phyloP scores from a whole-genome alignment of 2,113 vertebrate species.

The Crypturellus undulatus region DNA sequence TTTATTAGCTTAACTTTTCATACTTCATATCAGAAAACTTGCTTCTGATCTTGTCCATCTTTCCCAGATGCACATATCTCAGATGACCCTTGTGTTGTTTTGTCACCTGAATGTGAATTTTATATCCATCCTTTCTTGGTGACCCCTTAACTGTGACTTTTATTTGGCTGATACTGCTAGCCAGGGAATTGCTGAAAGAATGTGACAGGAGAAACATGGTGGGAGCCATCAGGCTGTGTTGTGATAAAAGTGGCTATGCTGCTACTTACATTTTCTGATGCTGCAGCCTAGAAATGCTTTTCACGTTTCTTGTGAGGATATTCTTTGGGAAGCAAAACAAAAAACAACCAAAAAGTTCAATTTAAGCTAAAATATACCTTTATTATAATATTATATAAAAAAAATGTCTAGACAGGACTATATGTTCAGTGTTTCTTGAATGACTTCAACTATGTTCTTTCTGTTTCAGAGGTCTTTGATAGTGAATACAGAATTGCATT shows the following conservation, averaged over 20 bases:
- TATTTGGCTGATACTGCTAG: background rate
- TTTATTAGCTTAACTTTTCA: background rate
- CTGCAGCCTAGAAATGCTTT: background rate
- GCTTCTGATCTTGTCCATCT: background rate
- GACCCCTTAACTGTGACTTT: background rate
- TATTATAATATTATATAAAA: background rate
- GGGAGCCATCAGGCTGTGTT: background rate
- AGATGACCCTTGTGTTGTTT: background rate
- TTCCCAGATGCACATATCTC: rapidly evolving
- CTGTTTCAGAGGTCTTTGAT: conserved; percentile 93
- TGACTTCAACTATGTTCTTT: background rate
- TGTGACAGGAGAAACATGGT: background rate
- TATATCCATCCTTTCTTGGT: background rate
- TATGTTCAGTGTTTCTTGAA: background rate
- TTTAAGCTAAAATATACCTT: background rate
- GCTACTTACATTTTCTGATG: background rate
- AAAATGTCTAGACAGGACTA: background rate
- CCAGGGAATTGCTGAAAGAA: background rate
- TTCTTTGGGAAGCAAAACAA: background rate
- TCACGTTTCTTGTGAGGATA: background rate
- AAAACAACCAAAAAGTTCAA: background rate
- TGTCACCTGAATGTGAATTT: background rate
- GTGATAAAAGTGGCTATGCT: background rate
- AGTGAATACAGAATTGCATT: conserved; percentile 90
- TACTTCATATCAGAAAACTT: background rate